Base-by-base conservation (phyloP, 1,140 invertebrate genomes). In the Penaeus vannamei region DNA sequence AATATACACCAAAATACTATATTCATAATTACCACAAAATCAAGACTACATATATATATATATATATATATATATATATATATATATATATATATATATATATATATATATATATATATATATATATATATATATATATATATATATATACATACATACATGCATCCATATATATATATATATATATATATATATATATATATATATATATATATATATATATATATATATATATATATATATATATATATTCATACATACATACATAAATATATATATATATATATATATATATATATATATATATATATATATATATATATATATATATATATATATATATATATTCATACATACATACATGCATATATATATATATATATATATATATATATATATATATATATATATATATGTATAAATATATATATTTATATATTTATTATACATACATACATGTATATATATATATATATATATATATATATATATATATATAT, bases 391-490 rank as follows among this genome's bases (percentile, higher is more conserved):
- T 36, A 36, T 36, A 36, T 36, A 36, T 36, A 36, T 36, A 36
- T 36, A 36, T 36, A 36, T 36, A 36, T 36, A 36, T 36, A 36
- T 36, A 36, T 36, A 36, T 36, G 5, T 36, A 36, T 36, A 36
- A 2, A 36, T 36, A 36, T 36, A 36, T 36, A 36, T 36, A 36
- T 36, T 2, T 36, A 36, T 36, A 36, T 36, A 5, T 36, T 46
- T 46, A 46, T 3, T 46, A 4, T 46, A 10, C 10, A 10, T 46
- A 10, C 66, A 61, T 84, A 61, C 26, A 61, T 84, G 83, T 84
- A 61, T 84, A 61, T 84, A 53, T 84, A 61, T 84, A 53, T 84
- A 61, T 84, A 61, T 84, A 61, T 84, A n/a, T 84, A 61, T 84
- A 61, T 84, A 61, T 64, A 19, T 26, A 59, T 61, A 59, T 59